Percentiles rank a stretch among this genome's conserved stretches.
These are phyloP conservation scores for Helicoverpa armigera DNA, from an alignment of 1,140 invertebrate genomes.

Conservation along the genomic window DNA sequence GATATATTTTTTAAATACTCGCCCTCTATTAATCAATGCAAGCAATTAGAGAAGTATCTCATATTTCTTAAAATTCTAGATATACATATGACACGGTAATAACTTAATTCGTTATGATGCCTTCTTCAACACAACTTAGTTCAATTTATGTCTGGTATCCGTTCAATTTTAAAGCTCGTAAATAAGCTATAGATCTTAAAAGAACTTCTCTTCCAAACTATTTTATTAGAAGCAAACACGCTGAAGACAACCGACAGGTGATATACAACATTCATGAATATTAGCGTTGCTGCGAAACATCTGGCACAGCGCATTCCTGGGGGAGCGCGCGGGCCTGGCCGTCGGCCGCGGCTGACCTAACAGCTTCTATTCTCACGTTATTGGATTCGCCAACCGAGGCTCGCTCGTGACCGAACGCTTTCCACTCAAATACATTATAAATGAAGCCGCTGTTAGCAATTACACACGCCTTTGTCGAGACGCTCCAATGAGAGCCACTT, in stretches of 20 bases:
- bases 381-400: conserved; percentile 63
- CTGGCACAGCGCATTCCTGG: conserved; percentile 44
- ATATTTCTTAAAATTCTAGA: too few species aligned
- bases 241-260: not conserved
- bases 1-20: too few species aligned
- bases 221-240: not conserved
- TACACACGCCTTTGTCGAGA: conserved; percentile 21
- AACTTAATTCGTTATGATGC: too few species aligned
- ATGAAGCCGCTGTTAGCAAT: conserved; percentile 55
- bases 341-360: conserved; percentile 53
- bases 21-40: too few species aligned
- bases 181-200: not conserved
- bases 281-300: conserved; percentile 56
- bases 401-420: conserved; percentile 53
- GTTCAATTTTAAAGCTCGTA: too few species aligned
- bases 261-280: conserved; percentile 63
- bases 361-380: conserved; percentile 55
- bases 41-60: too few species aligned
- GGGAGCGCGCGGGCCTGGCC: conserved; percentile 51
- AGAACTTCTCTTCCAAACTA: not conserved
- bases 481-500: not conserved
- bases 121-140: too few species aligned
- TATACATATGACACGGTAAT: too few species aligned
- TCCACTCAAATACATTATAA: conserved; percentile 60
- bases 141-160: too few species aligned